Percentiles rank a stretch among this genome's conserved stretches.
phyloP scores from a whole-genome alignment of 1,140 invertebrate genomes.

The Drosophila ironensis region DNA sequence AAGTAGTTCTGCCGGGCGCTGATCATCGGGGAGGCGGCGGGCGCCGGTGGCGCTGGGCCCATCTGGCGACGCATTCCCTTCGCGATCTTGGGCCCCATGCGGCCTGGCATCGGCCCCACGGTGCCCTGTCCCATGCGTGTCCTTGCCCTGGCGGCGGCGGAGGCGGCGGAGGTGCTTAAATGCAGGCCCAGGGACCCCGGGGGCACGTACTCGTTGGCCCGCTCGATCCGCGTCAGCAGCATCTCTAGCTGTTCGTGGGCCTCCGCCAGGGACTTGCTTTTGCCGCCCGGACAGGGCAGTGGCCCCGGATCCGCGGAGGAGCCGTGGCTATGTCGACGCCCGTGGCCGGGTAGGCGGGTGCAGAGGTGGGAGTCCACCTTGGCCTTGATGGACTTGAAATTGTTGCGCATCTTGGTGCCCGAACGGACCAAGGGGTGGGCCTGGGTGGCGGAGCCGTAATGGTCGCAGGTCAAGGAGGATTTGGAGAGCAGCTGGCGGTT shows the following conservation, averaged over 20 bases:
- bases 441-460: background rate
- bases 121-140: background rate
- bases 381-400: conserved; percentile 8
- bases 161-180: background rate
- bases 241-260: conserved; percentile 52
- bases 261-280: conserved; percentile 22
- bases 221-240: conserved; percentile 48
- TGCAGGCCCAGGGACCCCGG: background rate
- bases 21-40: conserved; percentile 32
- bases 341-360: background rate
- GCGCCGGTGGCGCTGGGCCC: conserved; percentile 37
- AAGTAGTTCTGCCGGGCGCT: conserved; percentile 17
- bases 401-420: background rate
- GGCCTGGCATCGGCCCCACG: no score
- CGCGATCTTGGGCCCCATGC: background rate
- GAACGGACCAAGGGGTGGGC: background rate
- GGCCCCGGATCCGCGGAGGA: background rate
- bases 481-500: background rate
- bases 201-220: background rate
- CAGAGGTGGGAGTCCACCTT: conserved; percentile 28
- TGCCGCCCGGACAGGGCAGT: background rate
- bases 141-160: background rate
- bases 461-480: background rate
- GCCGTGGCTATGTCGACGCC: background rate
- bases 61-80: conserved; percentile 10